Conservation (phyloP, 2,888 invertebrate genomes). For the Hecatera dysodea region DNA sequence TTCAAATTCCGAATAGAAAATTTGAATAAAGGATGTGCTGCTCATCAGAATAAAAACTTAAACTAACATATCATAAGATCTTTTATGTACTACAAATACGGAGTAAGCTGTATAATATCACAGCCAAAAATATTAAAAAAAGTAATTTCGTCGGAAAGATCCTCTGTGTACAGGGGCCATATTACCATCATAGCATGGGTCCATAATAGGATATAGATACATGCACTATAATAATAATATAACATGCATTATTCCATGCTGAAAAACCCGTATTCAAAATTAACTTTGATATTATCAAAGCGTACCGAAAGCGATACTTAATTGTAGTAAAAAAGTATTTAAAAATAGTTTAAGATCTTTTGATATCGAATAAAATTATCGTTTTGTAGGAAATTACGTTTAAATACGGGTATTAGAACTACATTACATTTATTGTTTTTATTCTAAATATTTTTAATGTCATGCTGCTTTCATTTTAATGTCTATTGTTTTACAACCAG, state of each 20-base stretch:
- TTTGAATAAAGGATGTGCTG: too few species aligned
- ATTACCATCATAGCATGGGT: conserved; percentile 60
- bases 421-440: conserved; percentile 32
- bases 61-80: too few species aligned
- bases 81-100: too few species aligned
- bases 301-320: conserved; percentile 1
- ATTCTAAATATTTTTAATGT: conserved; percentile 2
- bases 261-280: conserved; percentile 58
- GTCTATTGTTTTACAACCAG: background rate
- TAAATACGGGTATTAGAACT: conserved; percentile 55
- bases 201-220: conserved; percentile 41
- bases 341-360: background rate
- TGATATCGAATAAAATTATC: background rate
- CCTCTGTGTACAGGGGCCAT: conserved; percentile 32
- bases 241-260: conserved; percentile 62
- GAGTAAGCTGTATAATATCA: background rate
- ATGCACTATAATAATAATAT: conserved; percentile 52
- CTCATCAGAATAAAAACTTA: too few species aligned
- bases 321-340: background rate
- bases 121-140: background rate
- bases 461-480: conserved; percentile 2
- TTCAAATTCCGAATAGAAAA: too few species aligned
- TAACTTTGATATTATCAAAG: background rate
- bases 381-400: conserved; percentile 6
- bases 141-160: background rate